Percentiles rank a stretch among this genome's conserved stretches.
These are phyloP conservation scores for Triplophysa yarkandensis DNA, from an alignment of 2,797 vertebrate genomes.

Conservation along the genomic window DNA sequence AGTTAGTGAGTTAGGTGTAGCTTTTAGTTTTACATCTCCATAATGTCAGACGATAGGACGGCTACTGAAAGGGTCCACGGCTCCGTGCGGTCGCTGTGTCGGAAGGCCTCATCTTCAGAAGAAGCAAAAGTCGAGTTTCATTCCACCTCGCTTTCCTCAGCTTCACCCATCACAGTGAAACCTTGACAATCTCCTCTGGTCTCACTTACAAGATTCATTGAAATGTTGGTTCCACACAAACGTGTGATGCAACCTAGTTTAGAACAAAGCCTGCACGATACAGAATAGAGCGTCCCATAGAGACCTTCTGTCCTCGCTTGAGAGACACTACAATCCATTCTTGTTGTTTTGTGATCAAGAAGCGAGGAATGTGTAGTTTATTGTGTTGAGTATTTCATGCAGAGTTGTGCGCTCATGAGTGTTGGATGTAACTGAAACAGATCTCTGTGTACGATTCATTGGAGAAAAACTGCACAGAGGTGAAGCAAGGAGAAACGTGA, in stretches of 20 bases:
- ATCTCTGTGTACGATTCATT: not conserved
- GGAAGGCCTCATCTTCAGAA: conserved; percentile 7
- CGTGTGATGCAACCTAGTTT: conserved; percentile 1
- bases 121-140: conserved; percentile 34
- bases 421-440: not conserved
- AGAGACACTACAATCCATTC: not conserved
- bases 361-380: conserved; percentile 11
- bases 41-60: too few species aligned
- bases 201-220: not conserved
- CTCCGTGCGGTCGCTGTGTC: not conserved
- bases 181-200: conserved; percentile 8
- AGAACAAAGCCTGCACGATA: conserved; percentile 14
- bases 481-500: conserved; percentile 27
- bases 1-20: too few species aligned
- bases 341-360: not conserved
- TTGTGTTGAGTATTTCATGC: not conserved
- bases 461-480: not conserved
- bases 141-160: conserved; percentile 22
- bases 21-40: too few species aligned
- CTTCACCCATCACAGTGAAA: conserved; percentile 26
- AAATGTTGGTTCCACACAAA: conserved; percentile 1
- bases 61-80: too few species aligned
- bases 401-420: not conserved
- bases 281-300: conserved; percentile 14
- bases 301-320: not conserved